phyloP scores from a whole-genome alignment of 2,113 vertebrate genomes.

The Canis aureus region DNA sequence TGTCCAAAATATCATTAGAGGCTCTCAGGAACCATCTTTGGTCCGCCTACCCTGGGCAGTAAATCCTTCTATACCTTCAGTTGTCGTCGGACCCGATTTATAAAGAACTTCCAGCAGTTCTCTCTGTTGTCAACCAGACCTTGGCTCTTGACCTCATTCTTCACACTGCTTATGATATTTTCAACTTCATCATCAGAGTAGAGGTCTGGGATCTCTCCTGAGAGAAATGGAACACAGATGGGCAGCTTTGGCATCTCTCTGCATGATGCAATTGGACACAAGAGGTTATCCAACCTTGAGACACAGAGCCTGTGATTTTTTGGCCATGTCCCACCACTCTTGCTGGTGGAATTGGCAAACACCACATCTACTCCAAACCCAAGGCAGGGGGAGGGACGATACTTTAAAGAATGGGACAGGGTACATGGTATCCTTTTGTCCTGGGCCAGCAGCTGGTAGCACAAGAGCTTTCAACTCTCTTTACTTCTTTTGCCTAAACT shows the following conservation, averaged over 20 bases:
- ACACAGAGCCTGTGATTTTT: neutral
- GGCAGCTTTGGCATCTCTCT: neutral
- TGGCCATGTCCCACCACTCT: neutral
- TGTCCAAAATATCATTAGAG: neutral
- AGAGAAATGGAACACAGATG: neutral
- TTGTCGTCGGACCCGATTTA: conserved; percentile 91
- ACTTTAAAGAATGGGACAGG: neutral
- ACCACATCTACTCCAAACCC: neutral
- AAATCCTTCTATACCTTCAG: conserved; percentile 91
- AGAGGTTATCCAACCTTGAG: neutral
- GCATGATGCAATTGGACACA: no score
- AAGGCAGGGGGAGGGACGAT: neutral
- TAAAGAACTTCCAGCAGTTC: conserved; percentile 98
- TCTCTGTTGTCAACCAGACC: conserved; percentile 94
- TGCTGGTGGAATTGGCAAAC: neutral
- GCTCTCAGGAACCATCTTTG: neutral
- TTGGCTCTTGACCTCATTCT: conserved; percentile 91
- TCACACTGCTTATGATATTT: conserved; percentile 92
- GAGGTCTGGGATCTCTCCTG: conserved; percentile 97
- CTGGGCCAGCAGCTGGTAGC: neutral
- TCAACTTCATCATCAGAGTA: conserved; percentile 96
- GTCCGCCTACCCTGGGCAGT: neutral
- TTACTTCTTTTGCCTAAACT: conserved; percentile 13
- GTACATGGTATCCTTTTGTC: neutral
- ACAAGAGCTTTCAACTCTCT: neutral